These are phyloP conservation scores for Dipodomys merriami DNA, from an alignment of 2,113 vertebrate genomes.

Conservation along the genomic window DNA sequence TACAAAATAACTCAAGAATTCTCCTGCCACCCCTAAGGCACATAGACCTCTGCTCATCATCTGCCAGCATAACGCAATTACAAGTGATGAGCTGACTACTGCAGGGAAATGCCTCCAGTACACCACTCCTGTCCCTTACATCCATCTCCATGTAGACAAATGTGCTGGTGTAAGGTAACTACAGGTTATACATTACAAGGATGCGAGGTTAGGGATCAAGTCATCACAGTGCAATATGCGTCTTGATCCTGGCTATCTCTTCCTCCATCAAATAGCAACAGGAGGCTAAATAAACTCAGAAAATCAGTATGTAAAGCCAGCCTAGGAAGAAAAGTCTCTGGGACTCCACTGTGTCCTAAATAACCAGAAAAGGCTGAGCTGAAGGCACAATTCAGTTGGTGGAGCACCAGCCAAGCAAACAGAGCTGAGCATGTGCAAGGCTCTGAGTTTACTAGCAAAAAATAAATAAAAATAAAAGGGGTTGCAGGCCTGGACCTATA, in stretches of 20 bases:
- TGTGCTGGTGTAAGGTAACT: too few relatives aligned
- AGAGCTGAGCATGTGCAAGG: too few relatives aligned
- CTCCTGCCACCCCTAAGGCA: not conserved
- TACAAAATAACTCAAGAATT: not conserved
- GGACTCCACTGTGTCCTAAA: too few relatives aligned
- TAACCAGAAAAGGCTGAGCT: too few relatives aligned
- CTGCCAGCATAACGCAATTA: not conserved
- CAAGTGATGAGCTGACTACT: not conserved
- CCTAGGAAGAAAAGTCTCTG: too few relatives aligned
- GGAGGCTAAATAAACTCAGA: not conserved
- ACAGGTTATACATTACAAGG: not conserved
- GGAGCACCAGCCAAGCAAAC: too few relatives aligned
- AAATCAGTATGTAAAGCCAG: too few relatives aligned
- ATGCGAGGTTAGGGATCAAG: not conserved
- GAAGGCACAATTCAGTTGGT: too few relatives aligned
- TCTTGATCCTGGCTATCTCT: not conserved
- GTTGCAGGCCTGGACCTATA: too few relatives aligned
- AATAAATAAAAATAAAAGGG: too few relatives aligned
- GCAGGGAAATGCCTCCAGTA: not conserved
- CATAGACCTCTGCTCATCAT: not conserved
- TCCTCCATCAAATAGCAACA: not conserved
- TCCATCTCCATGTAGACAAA: not conserved
- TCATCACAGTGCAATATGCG: too few relatives aligned
- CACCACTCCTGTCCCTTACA: accelerated
- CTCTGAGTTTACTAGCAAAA: too few relatives aligned